phyloP scores from a whole-genome alignment of 2,113 vertebrate genomes.

The Tychaedon coryphoeus region DNA sequence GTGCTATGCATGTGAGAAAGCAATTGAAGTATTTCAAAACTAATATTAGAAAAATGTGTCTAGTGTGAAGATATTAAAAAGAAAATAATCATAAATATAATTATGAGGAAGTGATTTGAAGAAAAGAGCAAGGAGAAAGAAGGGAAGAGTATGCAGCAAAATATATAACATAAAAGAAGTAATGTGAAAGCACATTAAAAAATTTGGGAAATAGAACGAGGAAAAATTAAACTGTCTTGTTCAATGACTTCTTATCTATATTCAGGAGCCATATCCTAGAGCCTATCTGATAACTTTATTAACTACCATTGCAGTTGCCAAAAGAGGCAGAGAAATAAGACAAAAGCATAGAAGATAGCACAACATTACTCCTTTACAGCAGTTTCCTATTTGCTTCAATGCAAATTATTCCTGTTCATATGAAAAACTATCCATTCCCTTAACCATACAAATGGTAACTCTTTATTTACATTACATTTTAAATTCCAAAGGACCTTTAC shows the following conservation, averaged over 20 bases:
- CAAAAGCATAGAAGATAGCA: not conserved
- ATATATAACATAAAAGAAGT: not conserved
- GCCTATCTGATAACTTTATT: not conserved
- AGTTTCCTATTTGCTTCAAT: not conserved
- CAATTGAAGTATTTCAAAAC: not conserved
- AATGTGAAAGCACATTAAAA: not conserved
- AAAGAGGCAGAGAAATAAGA: not conserved
- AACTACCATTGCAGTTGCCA: not conserved
- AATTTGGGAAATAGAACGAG: not conserved
- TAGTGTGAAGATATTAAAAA: not conserved
- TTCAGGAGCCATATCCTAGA: not conserved
- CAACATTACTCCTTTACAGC: not conserved
- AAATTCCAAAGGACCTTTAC: not conserved
- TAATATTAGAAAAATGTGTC: not conserved
- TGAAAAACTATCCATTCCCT: not conserved
- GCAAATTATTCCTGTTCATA: not conserved
- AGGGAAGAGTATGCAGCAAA: not conserved
- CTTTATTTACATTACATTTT: not conserved
- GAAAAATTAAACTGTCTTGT: not conserved
- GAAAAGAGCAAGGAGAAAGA: not conserved
- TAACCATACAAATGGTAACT: not conserved
- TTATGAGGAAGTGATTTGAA: not conserved
- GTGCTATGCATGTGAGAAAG: not conserved
- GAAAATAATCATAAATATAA: not conserved
- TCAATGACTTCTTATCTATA: not conserved